Evolutionary conservation across 2,797 vertebrate species (phyloP).

Genomic region (Peromyscus aztecus): DNA sequence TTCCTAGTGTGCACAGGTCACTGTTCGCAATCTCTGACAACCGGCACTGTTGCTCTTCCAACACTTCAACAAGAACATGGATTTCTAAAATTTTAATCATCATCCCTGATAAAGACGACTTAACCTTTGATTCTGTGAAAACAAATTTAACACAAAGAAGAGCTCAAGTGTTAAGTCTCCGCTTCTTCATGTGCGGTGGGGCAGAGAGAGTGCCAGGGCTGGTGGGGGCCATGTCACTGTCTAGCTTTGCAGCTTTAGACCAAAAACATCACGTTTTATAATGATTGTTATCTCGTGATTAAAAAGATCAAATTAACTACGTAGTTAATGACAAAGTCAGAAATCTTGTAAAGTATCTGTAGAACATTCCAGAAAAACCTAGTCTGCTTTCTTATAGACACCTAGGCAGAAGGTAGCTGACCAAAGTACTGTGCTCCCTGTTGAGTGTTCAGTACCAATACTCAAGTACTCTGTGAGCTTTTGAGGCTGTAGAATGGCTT

Average conservation of each 20-base stretch:
- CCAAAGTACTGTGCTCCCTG: neutral
- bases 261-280: neutral
- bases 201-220: neutral
- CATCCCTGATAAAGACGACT: neutral
- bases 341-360: constrained; percentile 1
- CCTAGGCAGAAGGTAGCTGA: neutral
- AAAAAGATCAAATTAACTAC: neutral
- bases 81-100: neutral
- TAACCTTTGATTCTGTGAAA: neutral
- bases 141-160: neutral
- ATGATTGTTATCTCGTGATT: neutral
- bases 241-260: neutral
- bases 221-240: neutral
- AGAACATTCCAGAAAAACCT: neutral
- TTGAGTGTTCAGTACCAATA: neutral
- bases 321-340: neutral
- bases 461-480: neutral
- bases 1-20: neutral
- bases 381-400: neutral
- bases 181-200: neutral
- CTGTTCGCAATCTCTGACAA: neutral
- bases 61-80: neutral
- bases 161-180: neutral
- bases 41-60: neutral
- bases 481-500: neutral